phyloP scores from a whole-genome alignment of 2,113 vertebrate species.

The Eulemur rufifrons region DNA sequence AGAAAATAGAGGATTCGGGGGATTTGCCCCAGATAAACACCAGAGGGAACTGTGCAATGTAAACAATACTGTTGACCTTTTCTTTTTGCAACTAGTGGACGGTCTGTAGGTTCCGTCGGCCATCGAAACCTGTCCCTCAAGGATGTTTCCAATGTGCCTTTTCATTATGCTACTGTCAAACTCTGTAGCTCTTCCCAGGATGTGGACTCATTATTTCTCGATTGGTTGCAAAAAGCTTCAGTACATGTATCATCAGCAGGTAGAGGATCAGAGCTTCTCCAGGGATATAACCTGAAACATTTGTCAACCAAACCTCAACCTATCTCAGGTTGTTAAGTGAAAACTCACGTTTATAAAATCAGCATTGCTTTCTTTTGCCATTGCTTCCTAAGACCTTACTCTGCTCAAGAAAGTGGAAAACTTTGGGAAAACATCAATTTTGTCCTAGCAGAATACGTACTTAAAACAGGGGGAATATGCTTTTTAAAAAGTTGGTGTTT shows the following conservation, averaged over 20 bases:
- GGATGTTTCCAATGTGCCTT: background rate
- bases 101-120: background rate
- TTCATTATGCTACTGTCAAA: background rate
- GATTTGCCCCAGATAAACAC: background rate
- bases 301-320: background rate
- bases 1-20: background rate
- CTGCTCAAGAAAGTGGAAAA: background rate
- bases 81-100: background rate
- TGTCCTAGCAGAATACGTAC: background rate
- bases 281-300: background rate
- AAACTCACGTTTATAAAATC: background rate
- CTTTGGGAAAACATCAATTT: background rate
- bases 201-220: background rate
- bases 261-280: background rate
- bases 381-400: background rate
- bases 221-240: background rate
- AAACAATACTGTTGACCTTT: background rate
- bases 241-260: background rate
- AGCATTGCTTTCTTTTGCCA: background rate
- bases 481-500: background rate
- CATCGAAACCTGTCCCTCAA: background rate
- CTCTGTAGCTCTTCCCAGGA: background rate
- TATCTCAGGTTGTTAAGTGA: background rate
- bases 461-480: background rate
- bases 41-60: background rate